Conservation (phyloP, 2,888 invertebrate genomes). For the Xanthia icteritia region DNA sequence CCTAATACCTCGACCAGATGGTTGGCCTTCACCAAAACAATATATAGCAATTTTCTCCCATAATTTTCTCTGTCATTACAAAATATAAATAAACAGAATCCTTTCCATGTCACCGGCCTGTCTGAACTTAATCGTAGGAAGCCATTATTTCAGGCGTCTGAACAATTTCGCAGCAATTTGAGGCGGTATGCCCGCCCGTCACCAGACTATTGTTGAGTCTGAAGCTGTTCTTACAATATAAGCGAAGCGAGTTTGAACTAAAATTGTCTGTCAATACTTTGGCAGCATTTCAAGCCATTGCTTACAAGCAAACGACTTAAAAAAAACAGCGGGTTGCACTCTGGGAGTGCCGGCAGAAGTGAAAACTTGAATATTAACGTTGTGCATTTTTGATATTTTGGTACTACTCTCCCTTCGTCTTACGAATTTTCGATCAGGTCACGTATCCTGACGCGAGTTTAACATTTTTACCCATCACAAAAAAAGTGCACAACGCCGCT, state of each 20-base stretch:
- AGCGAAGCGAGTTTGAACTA: not conserved
- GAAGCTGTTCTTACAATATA: not conserved
- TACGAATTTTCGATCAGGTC: no score
- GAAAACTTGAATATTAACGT: no score
- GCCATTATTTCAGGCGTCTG: constrained; percentile 50
- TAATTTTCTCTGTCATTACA: constrained; percentile 27
- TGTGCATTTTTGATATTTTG: no score
- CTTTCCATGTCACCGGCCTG: constrained; percentile 38
- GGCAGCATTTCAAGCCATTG: not conserved
- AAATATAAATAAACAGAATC: constrained; percentile 41
- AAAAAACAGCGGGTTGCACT: no score
- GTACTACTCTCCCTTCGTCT: no score
- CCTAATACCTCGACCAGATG: no score
- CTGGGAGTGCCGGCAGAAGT: no score
- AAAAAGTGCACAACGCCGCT: no score
- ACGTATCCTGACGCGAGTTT: no score
- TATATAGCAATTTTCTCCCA: constrained; percentile 16
- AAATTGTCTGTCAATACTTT: constrained; percentile 5
- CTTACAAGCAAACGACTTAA: not conserved
- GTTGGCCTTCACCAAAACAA: not conserved
- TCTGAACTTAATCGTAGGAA: constrained; percentile 54
- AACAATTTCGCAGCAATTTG: constrained; percentile 62
- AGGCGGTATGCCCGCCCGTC: constrained; percentile 52
- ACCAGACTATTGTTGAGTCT: constrained; percentile 36
- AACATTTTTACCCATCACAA: no score